These are phyloP conservation scores for Yoshiicerus persimilis DNA, from an alignment of 1,140 invertebrate species.

Conservation along the genomic window DNA sequence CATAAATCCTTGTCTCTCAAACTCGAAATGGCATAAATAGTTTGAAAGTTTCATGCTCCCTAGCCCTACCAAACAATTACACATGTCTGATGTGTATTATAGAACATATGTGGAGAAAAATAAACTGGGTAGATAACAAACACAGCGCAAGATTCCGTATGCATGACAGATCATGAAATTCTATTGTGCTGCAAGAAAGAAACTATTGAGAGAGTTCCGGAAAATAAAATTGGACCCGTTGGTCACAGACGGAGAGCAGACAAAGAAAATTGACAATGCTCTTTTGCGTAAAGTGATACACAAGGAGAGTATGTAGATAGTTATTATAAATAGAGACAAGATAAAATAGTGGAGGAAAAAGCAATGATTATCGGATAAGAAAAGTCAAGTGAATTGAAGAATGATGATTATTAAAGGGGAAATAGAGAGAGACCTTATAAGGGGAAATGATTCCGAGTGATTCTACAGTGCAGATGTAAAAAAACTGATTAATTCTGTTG, in stretches of 20 bases:
- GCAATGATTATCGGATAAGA: conserved; percentile 13
- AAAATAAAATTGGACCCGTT: conserved; percentile 12
- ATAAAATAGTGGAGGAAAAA: neutral
- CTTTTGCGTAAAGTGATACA: neutral
- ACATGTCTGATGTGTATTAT: neutral
- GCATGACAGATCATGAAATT: conserved; percentile 10
- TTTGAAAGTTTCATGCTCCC: neutral
- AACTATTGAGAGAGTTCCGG: conserved; percentile 7
- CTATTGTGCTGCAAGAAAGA: neutral
- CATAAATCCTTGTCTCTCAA: neutral
- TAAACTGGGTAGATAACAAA: neutral
- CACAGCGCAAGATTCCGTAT: neutral
- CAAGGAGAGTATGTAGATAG: neutral
- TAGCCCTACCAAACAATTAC: neutral
- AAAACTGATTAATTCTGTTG: conserved; percentile 19
- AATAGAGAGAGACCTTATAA: neutral
- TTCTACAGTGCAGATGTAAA: neutral
- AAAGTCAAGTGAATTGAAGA: neutral
- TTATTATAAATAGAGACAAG: neutral
- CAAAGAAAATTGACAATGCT: neutral
- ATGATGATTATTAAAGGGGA: neutral
- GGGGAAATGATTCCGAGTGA: neutral
- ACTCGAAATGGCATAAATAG: neutral
- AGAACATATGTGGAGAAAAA: neutral
- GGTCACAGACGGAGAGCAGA: neutral